Conservation (phyloP, 2,888 invertebrate genomes). For the Drosophila testacea region DNA sequence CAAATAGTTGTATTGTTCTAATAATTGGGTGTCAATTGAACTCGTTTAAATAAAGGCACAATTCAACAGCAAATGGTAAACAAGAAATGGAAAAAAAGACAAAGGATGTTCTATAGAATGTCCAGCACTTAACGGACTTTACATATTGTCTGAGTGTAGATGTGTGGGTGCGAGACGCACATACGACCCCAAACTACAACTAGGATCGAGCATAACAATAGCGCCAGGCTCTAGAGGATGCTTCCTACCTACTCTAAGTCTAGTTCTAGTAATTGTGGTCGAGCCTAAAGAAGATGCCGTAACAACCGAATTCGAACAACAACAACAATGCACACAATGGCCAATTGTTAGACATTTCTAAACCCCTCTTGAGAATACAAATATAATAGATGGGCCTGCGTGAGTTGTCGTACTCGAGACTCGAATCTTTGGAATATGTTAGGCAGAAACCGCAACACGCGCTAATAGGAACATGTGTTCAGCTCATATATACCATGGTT, state of each 20-base stretch:
- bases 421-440: slow-evolving; percentile 34
- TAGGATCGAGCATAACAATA: slow-evolving; percentile 58
- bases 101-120: slow-evolving; percentile 5
- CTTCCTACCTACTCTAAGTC: slow-evolving; percentile 25
- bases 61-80: slow-evolving; percentile 10
- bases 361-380: slow-evolving; percentile 59
- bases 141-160: slow-evolving; percentile 18
- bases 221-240: slow-evolving; percentile 58
- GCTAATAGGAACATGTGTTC: slow-evolving; percentile 82
- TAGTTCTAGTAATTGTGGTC: slow-evolving; percentile 65
- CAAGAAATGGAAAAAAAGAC: slow-evolving; percentile 26
- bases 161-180: slow-evolving; percentile 19
- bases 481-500: slow-evolving; percentile 3
- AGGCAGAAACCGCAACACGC: slow-evolving; percentile 71
- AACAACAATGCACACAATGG: slow-evolving; percentile 63
- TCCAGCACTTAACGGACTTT: background rate
- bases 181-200: slow-evolving; percentile 48
- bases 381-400: slow-evolving; percentile 61
- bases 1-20: slow-evolving; percentile 26
- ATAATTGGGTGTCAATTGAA: slow-evolving; percentile 51
- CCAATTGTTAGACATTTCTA: slow-evolving; percentile 62
- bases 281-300: slow-evolving; percentile 46
- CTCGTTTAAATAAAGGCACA: slow-evolving; percentile 17
- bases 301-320: slow-evolving; percentile 32
- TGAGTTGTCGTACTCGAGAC: slow-evolving; percentile 20